A percentile compares a stretch with the other conserved stretches of the same genome.
Conservation (phyloP, 2,888 invertebrate genomes). For the Opisthograptis luteolata region DNA sequence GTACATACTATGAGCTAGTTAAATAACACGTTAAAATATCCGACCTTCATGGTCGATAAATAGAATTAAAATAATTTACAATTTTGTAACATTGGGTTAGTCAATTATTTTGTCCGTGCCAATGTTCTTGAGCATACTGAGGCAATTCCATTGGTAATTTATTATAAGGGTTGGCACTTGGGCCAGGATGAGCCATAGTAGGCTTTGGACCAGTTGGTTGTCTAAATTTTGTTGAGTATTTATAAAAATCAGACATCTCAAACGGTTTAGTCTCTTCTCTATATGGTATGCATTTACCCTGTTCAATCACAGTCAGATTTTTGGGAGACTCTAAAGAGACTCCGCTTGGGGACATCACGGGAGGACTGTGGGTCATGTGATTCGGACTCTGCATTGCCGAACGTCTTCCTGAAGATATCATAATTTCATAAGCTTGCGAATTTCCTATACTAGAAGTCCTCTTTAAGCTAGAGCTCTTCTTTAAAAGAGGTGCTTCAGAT, state of each 20-base stretch:
- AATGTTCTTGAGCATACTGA: slow-evolving; percentile 71
- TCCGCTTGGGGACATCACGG: slow-evolving; percentile 72
- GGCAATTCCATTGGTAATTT: slow-evolving; percentile 76
- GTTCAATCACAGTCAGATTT: slow-evolving; percentile 93
- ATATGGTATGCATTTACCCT: slow-evolving; percentile 95
- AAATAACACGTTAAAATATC: slow-evolving; percentile 9
- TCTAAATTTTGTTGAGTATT: slow-evolving; percentile 97
- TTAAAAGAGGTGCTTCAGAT: slow-evolving; percentile 59
- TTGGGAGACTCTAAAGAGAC: slow-evolving; percentile 90
- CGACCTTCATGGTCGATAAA: slow-evolving; percentile 13
- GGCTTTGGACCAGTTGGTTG: slow-evolving; percentile 77
- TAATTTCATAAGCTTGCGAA: slow-evolving; percentile 78
- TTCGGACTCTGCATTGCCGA: slow-evolving; percentile 75
- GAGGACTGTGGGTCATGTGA: slow-evolving; percentile 65
- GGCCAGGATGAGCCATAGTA: slow-evolving; percentile 52
- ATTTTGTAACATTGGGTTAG: background rate
- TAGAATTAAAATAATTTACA: slow-evolving; percentile 7
- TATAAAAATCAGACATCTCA: slow-evolving; percentile 99
- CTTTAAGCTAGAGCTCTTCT: slow-evolving; percentile 76
- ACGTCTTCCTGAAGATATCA: slow-evolving; percentile 74
- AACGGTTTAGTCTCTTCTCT: slow-evolving; percentile 98
- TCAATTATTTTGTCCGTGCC: slow-evolving; percentile 69
- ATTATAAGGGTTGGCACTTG: slow-evolving; percentile 58
- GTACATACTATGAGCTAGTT: slow-evolving; percentile 55
- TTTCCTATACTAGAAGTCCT: slow-evolving; percentile 83